Evolutionary conservation across 2,113 vertebrate species (phyloP).

Genomic region (Ascaphus truei): DNA sequence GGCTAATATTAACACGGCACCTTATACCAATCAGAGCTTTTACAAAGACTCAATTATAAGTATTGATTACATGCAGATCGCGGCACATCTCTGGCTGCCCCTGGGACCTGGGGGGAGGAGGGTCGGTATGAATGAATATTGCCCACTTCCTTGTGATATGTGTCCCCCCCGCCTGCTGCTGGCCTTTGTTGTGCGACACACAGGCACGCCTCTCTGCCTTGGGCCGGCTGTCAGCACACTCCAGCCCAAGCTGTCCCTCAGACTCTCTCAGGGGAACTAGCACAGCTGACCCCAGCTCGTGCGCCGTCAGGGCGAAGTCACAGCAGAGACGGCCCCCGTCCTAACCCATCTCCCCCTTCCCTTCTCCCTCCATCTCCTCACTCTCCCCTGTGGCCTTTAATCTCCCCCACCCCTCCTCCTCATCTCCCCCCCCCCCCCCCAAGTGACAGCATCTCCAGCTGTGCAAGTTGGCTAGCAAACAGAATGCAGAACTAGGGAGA

Average conservation of each 20-base stretch:
- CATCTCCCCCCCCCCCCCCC: background rate
- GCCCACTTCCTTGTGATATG: background rate
- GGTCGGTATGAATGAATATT: conserved; percentile 16
- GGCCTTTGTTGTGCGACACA: conserved; percentile 16
- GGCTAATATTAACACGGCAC: conserved; percentile 20
- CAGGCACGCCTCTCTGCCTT: conserved; percentile 8
- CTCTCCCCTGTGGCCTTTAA: conserved; percentile 2
- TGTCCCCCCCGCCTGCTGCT: background rate
- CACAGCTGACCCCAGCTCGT: conserved; percentile 17
- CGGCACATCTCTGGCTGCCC: conserved; percentile 9
- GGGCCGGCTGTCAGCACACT: conserved; percentile 8
- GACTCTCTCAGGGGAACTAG: background rate
- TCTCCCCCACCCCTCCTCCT: background rate
- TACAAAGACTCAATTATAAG: conserved; percentile 31
- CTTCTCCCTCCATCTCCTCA: background rate
- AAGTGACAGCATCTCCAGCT: conserved; percentile 16
- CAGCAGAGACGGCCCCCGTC: background rate
- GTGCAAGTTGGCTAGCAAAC: background rate
- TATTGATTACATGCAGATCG: conserved; percentile 17
- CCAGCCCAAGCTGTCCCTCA: background rate
- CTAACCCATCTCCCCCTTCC: background rate
- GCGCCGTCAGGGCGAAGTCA: background rate
- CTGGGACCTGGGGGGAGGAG: background rate
- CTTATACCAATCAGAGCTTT: conserved; percentile 5
- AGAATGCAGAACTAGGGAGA: too few relatives aligned